These are phyloP conservation scores for Chauna torquata DNA, from an alignment of 2,113 vertebrate species.

Conservation along the genomic window DNA sequence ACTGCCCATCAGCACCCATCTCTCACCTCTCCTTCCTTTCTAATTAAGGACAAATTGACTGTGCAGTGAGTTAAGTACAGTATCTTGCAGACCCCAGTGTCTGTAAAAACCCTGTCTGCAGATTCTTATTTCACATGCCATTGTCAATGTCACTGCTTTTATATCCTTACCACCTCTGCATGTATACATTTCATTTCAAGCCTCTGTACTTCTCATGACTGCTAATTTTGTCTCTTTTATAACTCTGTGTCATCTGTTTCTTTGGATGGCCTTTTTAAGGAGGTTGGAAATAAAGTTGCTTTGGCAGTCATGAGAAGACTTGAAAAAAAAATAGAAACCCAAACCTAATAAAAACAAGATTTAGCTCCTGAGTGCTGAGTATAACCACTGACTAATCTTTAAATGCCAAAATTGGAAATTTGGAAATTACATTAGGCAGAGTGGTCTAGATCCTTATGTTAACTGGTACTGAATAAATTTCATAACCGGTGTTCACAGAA, in stretches of 20 bases:
- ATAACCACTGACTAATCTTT: neutral
- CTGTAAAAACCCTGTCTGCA: neutral
- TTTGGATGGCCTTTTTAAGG: neutral
- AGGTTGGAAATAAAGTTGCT: neutral
- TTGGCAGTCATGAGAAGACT: neutral
- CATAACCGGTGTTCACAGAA: neutral
- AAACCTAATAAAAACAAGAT: neutral
- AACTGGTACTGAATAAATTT: neutral
- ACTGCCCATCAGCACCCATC: neutral
- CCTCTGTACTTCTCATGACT: neutral
- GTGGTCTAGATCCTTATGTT: neutral
- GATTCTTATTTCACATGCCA: neutral
- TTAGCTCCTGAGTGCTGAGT: neutral
- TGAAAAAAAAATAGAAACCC: neutral
- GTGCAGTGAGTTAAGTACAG: neutral
- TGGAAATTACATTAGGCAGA: neutral
- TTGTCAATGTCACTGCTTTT: neutral
- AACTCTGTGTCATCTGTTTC: neutral
- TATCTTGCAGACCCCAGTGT: neutral
- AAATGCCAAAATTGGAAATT: neutral
- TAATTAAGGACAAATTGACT: neutral
- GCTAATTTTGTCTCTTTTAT: constrained; percentile 5
- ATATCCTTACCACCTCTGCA: neutral
- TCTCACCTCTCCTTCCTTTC: neutral
- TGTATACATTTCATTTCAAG: neutral